These are phyloP conservation scores for Drosophila bipectinata DNA, from an alignment of 1,140 invertebrate genomes.

Conservation along the genomic window DNA sequence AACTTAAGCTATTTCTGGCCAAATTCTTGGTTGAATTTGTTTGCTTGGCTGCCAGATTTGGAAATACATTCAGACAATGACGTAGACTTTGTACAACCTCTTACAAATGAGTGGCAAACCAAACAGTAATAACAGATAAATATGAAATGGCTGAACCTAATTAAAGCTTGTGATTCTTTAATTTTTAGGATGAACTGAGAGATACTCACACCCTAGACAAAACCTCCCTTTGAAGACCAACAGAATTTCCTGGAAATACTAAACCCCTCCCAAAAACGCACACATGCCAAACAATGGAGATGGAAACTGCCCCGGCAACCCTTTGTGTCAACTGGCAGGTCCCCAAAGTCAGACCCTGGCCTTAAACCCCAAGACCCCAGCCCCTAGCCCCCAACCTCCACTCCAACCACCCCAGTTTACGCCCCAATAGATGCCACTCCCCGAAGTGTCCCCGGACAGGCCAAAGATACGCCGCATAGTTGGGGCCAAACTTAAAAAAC, in stretches of 20 bases:
- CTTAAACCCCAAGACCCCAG: slow-evolving; percentile 11
- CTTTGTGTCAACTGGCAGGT: slow-evolving; percentile 58
- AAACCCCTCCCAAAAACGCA: neutral
- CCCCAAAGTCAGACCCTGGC: slow-evolving; percentile 49
- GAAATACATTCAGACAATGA: neutral
- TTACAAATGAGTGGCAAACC: neutral
- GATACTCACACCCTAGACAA: neutral
- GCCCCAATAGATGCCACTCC: slow-evolving; percentile 13
- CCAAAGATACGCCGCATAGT: slow-evolving; percentile 72
- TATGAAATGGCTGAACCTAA: neutral
- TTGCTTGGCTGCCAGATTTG: slow-evolving; percentile 6
- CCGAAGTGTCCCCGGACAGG: slow-evolving; percentile 23
- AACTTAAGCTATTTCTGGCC: neutral
- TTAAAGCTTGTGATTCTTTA: slow-evolving; percentile 6
- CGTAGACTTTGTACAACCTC: neutral
- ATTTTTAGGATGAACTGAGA: slow-evolving; percentile 2
- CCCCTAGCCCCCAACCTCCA: slow-evolving; percentile 10
- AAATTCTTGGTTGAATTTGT: slow-evolving; percentile 7
- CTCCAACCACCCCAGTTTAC: neutral
- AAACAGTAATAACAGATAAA: neutral
- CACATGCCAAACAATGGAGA: slow-evolving; percentile 32
- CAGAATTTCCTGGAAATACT: neutral
- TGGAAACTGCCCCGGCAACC: slow-evolving; percentile 33
- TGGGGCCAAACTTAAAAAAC: slow-evolving; percentile 71
- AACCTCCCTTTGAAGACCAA: slow-evolving; percentile 20